These are phyloP conservation scores for Chaetops frenatus DNA, from an alignment of 2,113 vertebrate species.

Conservation along the genomic window DNA sequence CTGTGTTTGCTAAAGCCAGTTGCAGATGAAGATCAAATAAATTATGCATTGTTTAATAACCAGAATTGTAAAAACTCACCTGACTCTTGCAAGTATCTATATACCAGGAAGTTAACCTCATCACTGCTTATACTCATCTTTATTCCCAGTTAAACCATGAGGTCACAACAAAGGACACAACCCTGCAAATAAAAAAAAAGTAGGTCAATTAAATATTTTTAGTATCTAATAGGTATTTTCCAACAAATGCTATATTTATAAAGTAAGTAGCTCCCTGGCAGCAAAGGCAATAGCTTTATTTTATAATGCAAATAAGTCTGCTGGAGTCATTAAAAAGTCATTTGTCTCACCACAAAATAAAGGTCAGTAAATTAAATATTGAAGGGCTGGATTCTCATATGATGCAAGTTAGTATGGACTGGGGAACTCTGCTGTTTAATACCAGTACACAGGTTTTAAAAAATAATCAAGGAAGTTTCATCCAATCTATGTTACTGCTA, in stretches of 20 bases:
- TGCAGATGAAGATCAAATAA: conserved; percentile 28
- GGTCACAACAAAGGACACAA: conserved; percentile 93
- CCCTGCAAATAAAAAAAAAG: conserved; percentile 74
- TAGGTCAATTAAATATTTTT: conserved; percentile 4
- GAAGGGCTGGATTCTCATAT: not conserved
- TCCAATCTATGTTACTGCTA: not conserved
- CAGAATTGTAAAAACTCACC: conserved; percentile 79
- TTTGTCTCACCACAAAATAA: conserved; percentile 33
- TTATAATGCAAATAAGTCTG: not conserved
- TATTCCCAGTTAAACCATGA: conserved; percentile 99
- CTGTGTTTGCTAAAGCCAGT: conserved; percentile 48
- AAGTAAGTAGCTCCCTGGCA: not conserved
- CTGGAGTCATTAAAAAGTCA: conserved; percentile 14
- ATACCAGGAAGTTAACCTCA: conserved; percentile 99
- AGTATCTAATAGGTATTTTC: not conserved
- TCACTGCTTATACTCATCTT: conserved; percentile 99
- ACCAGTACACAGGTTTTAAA: not conserved
- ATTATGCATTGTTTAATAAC: conserved; percentile 51
- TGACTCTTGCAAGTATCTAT: conserved; percentile 99
- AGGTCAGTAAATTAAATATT: conserved; percentile 41
- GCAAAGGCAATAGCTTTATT: not conserved
- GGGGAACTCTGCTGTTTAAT: not conserved
- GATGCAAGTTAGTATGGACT: not conserved
- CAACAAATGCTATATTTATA: not conserved
- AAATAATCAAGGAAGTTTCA: not conserved